Evolutionary conservation across 2,888 invertebrate species (phyloP), one percentile per base, ranked within the genome.

Genomic region (Plebejus melissa): DNA sequence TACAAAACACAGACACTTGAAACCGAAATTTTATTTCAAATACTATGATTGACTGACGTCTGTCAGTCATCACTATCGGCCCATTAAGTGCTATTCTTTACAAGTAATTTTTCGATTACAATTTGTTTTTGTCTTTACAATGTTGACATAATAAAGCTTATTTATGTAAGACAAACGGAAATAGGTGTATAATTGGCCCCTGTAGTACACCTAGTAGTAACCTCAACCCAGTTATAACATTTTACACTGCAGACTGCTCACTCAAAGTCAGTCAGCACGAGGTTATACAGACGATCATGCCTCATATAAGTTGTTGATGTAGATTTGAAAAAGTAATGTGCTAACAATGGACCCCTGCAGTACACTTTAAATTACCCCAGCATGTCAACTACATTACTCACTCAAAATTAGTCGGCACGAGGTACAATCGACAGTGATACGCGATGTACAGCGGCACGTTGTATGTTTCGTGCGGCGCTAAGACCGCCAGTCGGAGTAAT

Each of bases 361-460:
- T 1, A 54, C 54, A 54, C 22, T 22, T 22, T 22, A 22, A 22
- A 22, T 22, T 22, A 22, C 54, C 16, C 16, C 16, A 54, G 1
- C 54, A 54, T 2, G 13, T 46, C 4, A 50, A 16, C 54, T 54
- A 54, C 16, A 69, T 54, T 54, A 94, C 95, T 95, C 85, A 97
- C 96, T 96, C 96, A 71, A 95, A 94, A 82, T 96, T 95, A 5
- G 96, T 95, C 5, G 97, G 97, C 83, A 96, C 94, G 60, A 97
- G 88, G 85, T 95, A 96, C 76, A 98, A 90, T 79, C 96, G 95
- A 87, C 97, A 97, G 83, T 97, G 97, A 83, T 97, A 97, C 1
- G 97, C 97, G 74, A 97, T 95, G 82, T 95, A 95, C 69, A 97
- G 89, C 1, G 98, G 97, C 41, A 97, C 95, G 81, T 96, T 95